These are phyloP conservation scores for Oncorhynchus tshawytscha DNA, from an alignment of 2,113 vertebrate species.

Conservation along the genomic window DNA sequence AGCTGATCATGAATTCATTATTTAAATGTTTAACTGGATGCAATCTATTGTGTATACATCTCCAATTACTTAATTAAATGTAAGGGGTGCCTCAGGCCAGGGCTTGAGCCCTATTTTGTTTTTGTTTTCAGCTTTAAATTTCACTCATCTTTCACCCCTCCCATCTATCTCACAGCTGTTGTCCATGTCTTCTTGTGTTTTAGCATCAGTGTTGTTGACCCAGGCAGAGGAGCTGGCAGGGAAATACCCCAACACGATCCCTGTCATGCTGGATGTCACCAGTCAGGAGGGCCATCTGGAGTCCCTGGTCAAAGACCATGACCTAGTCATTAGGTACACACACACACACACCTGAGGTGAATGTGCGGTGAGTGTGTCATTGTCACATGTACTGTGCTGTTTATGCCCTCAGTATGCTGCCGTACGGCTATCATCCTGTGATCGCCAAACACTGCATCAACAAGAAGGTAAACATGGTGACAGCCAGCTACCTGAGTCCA, in stretches of 20 bases:
- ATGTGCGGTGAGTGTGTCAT: too few species aligned
- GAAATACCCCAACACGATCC: conserved; percentile 80
- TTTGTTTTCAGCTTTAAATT: not conserved
- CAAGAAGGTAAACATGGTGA: conserved; percentile 90
- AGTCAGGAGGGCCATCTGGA: conserved; percentile 80
- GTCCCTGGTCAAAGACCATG: conserved; percentile 83
- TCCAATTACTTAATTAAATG: too few species aligned
- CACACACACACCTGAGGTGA: not conserved
- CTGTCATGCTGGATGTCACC: conserved; percentile 78
- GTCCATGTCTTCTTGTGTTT: conserved; percentile 26
- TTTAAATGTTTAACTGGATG: too few species aligned
- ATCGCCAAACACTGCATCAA: conserved; percentile 89
- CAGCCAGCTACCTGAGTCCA: conserved; percentile 91
- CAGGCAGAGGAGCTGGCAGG: conserved; percentile 83
- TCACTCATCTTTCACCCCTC: not conserved
- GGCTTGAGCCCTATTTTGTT: too few species aligned
- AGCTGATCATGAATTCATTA: not conserved
- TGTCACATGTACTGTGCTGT: not conserved
- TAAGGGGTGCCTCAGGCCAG: too few species aligned
- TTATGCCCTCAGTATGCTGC: conserved; percentile 71
- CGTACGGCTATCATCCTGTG: conserved; percentile 83
- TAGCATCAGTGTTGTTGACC: conserved; percentile 81
- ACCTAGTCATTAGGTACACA: conserved; percentile 91
- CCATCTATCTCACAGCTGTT: not conserved
- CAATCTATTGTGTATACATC: too few species aligned